Evolutionary conservation across 2,797 vertebrate genomes (phyloP), one percentile per base, ranked within the genome.

Genomic region (Lepilemur septentrionalis): DNA sequence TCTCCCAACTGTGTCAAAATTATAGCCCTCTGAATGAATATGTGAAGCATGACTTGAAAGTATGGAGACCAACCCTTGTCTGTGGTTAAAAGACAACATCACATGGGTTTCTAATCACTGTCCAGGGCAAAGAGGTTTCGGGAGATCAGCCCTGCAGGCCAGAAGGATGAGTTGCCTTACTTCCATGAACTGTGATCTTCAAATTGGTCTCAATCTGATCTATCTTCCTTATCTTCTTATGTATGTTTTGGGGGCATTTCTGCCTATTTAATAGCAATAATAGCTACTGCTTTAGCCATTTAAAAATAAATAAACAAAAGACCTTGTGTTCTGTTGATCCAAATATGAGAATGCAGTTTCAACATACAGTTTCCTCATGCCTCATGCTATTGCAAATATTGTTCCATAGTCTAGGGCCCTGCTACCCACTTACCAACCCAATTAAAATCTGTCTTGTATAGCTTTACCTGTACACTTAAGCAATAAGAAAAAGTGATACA

Each of bases 1-100:
- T 94, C 94, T 96, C 93, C 86, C 87, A 70, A 1, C 90, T 95
- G 89, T 95, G 72, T 97, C 94, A 85, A 87, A 97, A 96, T 97
- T 90, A 96, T 23, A 92, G 91, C 35, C 23, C n/a, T 85, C 55
- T 76, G 84, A 97, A 94, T 93, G 59, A 93, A 75, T 41, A 6
- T 67, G 78, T 67, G 88, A 93, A 91, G 4, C 14, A 17, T 23
- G 55, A 22, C 72, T 95, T 93, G 41, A 89, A 81, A 46, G 46
- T 50, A 88, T 8, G 35, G 70, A 96, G 72, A 91, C 43, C 28
- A 32, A 84, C 17, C 67, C 46, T 75, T 89, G 38, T 52, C 59
- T 84, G 61, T 92, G 80, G 83, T 91, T 87, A 87, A 93, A 17
- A 93, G 83, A 93, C 46, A 82, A n/a, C 14, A 67, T 69, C 30